Percentiles rank a stretch among this genome's conserved stretches.
These are phyloP conservation scores for Melolontha melolontha DNA, from an alignment of 2,888 invertebrate genomes.

Conservation along the genomic window DNA sequence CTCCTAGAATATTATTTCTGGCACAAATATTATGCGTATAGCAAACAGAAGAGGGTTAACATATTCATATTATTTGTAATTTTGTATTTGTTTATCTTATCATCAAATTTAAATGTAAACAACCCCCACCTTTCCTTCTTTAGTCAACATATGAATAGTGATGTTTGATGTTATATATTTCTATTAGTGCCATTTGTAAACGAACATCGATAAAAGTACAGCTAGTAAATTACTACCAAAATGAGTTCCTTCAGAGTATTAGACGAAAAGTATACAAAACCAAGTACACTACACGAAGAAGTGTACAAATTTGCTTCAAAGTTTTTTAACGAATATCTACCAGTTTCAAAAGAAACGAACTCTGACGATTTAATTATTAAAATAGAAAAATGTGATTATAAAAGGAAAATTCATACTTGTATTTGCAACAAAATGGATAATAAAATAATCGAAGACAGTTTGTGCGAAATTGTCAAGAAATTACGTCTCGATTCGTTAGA, in stretches of 20 bases:
- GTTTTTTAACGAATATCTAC: neutral
- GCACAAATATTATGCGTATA: too few relatives aligned
- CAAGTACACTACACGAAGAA: constrained; percentile 6
- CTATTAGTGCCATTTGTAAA: too few relatives aligned
- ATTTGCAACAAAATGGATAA: neutral
- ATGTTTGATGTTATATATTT: too few relatives aligned
- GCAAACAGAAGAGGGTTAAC: too few relatives aligned
- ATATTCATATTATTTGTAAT: too few relatives aligned
- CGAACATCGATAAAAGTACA: too few relatives aligned
- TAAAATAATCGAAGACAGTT: neutral
- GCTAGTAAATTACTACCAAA: neutral
- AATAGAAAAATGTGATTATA: constrained; percentile 1
- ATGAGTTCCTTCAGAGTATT: constrained; percentile 19
- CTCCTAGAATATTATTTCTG: too few relatives aligned
- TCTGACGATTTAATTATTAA: neutral
- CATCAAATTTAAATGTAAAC: too few relatives aligned
- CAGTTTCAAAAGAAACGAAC: neutral
- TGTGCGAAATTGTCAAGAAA: constrained; percentile 25
- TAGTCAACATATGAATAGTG: too few relatives aligned
- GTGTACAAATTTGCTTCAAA: neutral
- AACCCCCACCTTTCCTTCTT: too few relatives aligned
- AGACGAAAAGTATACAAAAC: constrained; percentile 17
- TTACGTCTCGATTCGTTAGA: constrained; percentile 5
- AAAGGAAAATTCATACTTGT: constrained; percentile 1
- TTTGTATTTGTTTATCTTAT: too few relatives aligned